Evolutionary conservation across 1,140 invertebrate species (phyloP).

Genomic region (Parapsyche elsis): DNA sequence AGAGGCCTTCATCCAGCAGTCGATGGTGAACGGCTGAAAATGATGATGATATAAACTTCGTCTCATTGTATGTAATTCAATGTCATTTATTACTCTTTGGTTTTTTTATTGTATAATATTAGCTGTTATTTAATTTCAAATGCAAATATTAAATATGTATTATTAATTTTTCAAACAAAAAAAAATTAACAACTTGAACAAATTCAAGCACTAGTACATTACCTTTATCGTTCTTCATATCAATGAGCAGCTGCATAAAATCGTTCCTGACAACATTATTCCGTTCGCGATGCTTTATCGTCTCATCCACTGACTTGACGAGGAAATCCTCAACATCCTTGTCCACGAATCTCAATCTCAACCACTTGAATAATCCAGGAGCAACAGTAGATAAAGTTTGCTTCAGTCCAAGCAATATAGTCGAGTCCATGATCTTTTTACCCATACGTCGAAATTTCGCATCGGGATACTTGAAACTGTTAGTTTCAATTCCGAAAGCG

Average conservation of each 20-base stretch:
- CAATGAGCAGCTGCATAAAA: slow-evolving; percentile 69
- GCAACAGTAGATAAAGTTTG: background rate
- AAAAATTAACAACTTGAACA: too few species aligned
- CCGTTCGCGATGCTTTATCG: slow-evolving; percentile 63
- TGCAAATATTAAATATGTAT: too few species aligned
- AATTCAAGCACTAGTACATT: too few species aligned
- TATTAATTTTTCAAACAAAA: too few species aligned
- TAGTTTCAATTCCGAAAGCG: slow-evolving; percentile 70
- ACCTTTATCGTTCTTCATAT: slow-evolving; percentile 64
- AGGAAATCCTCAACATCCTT: slow-evolving; percentile 65
- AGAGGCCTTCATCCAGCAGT: too few species aligned
- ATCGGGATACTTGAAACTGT: slow-evolving; percentile 64
- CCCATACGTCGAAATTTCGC: slow-evolving; percentile 67
- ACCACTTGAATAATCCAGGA: background rate
- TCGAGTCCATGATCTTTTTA: slow-evolving; percentile 51
- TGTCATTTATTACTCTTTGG: too few species aligned
- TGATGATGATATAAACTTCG: too few species aligned
- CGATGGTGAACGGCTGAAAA: too few species aligned
- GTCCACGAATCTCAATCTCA: slow-evolving; percentile 50
- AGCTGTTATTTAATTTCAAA: too few species aligned
- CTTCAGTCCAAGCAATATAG: background rate
- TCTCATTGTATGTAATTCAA: too few species aligned
- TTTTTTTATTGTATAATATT: too few species aligned
- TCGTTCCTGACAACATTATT: slow-evolving; percentile 67
- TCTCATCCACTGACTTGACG: slow-evolving; percentile 61